Evolutionary conservation across 2,797 vertebrate species (phyloP).

Genomic region (Squalus acanthias): DNA sequence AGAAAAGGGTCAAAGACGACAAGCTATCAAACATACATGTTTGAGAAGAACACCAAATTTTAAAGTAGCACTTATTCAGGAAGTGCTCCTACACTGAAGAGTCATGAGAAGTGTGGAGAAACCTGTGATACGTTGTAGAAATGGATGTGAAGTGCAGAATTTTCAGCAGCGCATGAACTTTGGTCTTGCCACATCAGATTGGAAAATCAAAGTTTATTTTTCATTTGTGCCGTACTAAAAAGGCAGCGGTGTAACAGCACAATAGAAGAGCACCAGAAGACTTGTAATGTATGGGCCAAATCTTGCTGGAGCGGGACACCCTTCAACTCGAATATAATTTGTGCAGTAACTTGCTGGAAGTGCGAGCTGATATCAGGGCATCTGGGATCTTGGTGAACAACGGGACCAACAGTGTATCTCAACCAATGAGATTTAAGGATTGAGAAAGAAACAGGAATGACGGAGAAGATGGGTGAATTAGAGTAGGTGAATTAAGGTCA

Average conservation of each 20-base stretch:
- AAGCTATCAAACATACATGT: not conserved
- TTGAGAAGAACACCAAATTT: constrained; percentile 13
- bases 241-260: not conserved
- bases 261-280: not conserved
- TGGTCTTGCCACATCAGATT: not conserved
- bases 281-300: constrained; percentile 6
- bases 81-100: constrained; percentile 18
- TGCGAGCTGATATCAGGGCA: not conserved
- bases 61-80: constrained; percentile 17
- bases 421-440: not conserved
- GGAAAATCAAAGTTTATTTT: not conserved
- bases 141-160: constrained; percentile 1
- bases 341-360: not conserved
- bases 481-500: not conserved
- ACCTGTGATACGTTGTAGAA: not conserved
- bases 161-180: not conserved
- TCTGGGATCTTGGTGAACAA: not conserved
- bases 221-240: not conserved
- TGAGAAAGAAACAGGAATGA: not conserved
- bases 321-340: not conserved
- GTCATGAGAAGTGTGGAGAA: not conserved
- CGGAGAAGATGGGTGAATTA: not conserved
- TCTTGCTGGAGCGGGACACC: not conserved
- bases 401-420: not conserved
- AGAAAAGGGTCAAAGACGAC: not conserved